Base-by-base conservation (phyloP, 2,888 invertebrate genomes). In the Dasysyrphus albostriatus region DNA sequence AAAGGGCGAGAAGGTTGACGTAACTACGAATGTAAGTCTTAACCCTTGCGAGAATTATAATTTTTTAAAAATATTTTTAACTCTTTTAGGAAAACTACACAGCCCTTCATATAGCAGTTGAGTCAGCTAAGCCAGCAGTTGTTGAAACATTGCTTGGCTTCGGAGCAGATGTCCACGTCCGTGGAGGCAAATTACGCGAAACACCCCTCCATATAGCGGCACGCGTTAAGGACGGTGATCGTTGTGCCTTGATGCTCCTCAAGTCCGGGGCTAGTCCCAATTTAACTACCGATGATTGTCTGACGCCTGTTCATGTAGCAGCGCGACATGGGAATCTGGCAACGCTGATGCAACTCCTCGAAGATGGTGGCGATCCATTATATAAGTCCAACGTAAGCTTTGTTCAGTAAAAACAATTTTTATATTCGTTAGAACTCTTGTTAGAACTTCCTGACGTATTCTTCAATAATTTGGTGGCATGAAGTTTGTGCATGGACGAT, bases 181-280 rank as follows among this genome's bases (percentile, higher is more conserved):
- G 98, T 91, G 98, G 98, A 39, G 98, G 98, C 0, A 96, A 95
- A 90, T 94, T 97, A 87, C 95, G 96, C 58, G 99, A 99, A 93
- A 99, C 99, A 0, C 98, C 99, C 0, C 94, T 99, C 44, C 99
- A 99, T 91, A 98, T 99, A 85, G 98, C 98, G n/a, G 98, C 98
- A 0, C 94, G 98, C 88, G 97, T 98, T 80, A 96, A 96, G 89
- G 98, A 97, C 90, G 98, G 97, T 5, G 97, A 98, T 91, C 95
- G 96, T 89, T 99, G 99, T 93, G 99, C 98, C 5, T 94, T 99
- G 89, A 99, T 99, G 98, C 93, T 99, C 88, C 94, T 99, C 47
- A 99, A 99, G 93, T 98, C 98, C 4, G 99, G 99, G 0, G 99
- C 99, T 9, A 97, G 98, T 82, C 98, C 99, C 0, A 99, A 99